Base-by-base conservation (phyloP, 2,888 invertebrate species). In the Eilema sororculum region DNA sequence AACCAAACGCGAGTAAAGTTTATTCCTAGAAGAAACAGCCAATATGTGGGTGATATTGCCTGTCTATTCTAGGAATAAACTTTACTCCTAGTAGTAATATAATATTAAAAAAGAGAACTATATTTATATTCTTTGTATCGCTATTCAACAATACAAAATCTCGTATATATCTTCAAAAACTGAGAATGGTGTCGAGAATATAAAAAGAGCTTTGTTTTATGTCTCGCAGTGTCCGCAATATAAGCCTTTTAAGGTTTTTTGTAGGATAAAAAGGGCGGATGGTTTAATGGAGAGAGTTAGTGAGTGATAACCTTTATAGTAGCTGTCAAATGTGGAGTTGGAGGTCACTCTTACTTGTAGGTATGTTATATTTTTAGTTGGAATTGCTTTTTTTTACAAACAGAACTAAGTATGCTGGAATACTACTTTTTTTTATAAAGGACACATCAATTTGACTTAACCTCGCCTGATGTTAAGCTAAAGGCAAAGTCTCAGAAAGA, bases 141-240 rank as follows among this genome's bases (percentile, higher is more conserved):
- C 20, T 12, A 46, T 46, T 46, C 46, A 16, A 46, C 46, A 41
- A 4, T 20, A 46, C 20, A 6, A 52, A 9, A n/a, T n/a, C n/a
- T n/a, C n/a, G n/a, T n/a, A n/a, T n/a, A n/a, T n/a, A n/a, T 46
- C 20, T 28, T 46, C 67, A 73, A 78, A 81, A 67, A 57, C 71
- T 72, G 61, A 65, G 63, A 65, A 69, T 52, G n/a, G 67, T 71
- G 63, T 66, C 33, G 57, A 59, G 28, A 28, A 58, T 71, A 76
- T 72, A 65, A 59, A 67, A 25, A 13, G n/a, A 22, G 41, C 56
- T 60, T 78, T 73, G 62, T 69, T 67, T 68, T 56, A 79, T 24
- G 24, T 20, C 20, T 13, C 12, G 13, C 8, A 22, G 30, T 59
- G 52, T 24, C 62, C 41, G 65, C 24, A 63, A 67, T 63, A 63